Evolutionary conservation across 2,113 vertebrate species (phyloP), one percentile per base, ranked within the genome.

Genomic region (Chaetorhynchus papuensis): DNA sequence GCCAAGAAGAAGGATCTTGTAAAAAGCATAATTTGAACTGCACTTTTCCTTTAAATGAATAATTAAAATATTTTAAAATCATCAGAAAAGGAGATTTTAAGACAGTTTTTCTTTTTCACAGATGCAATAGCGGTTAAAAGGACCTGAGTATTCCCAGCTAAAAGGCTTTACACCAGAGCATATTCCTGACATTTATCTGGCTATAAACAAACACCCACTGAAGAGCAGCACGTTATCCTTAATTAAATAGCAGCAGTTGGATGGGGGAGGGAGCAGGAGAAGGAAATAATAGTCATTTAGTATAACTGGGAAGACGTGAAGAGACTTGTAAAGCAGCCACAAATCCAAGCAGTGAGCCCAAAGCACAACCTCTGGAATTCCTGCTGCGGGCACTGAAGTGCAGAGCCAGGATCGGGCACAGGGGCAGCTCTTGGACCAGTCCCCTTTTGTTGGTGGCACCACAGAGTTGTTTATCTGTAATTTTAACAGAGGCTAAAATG

Each of bases 121-220:
- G 50, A 63, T 49, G 28, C 61, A 69, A 4, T 33, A 52, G 75
- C 31, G 68, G 44, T 83, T 52, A 56, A 77, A 93, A 86, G 37
- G 66, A 44, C 52, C 18, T n/a, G 30, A 72, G 31, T 82, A 35
- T 80, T 87, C 41, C 71, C 56, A 64, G 82, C 57, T 53, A 82
- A 59, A 86, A 60, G 82, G 30, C 68, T 96, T 84, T 23, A 66
- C 70, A 42, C 49, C 77, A 72, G 78, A 86, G 84, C 68, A 56
- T 89, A 93, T 76, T 93, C 74, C 44, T 92, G 96, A 96, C 92
- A 91, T 95, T 97, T 85, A 90, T 64, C 64, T 72, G 76, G 79
- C 60, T 80, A 68, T 78, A 96, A 96, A 96, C 95, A 97, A 94
- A 94, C 95, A 94, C 94, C 85, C 92, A 81, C 94, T 68, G 90